Evolutionary conservation across 2,113 vertebrate species (phyloP), one percentile per base, ranked within the genome.

Genomic region (Scomber scombrus): DNA sequence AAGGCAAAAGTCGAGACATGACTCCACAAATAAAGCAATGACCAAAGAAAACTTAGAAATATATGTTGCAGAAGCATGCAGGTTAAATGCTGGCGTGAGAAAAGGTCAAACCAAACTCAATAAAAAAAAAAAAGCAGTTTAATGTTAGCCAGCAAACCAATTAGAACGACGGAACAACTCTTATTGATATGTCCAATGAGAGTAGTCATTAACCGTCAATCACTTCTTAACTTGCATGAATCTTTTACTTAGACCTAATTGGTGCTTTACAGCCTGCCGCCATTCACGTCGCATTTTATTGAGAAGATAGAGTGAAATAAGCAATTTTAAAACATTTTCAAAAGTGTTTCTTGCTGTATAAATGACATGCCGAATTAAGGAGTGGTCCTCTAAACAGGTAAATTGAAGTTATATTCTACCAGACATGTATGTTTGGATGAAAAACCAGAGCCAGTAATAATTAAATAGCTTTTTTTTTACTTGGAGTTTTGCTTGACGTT

Each of bases 1-100:
- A 93, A 91, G 93, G 90, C 93, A 94, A 93, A 93, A 93, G 92
- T 91, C 66, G 50, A 80, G 14, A 85, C 79, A 88, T 71, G 71
- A 80, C 67, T 63, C 19, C 12, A 50, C 19, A 43, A n/a, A 40
- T 26, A 57, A 4, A 2, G 6, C 1, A 19, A 9, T 1, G 49
- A 47, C 9, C 12, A 18, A 66, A 60, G 60, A 5, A n/a, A 43
- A 0, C 1, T 23, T 7, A 46, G 7, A 49, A 26, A 21, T 21
- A 1, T 5, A 57, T 5, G 5, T 10, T 26, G 31, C 43, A 71
- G 10, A 56, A 56, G 21, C 87, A 82, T 88, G 84, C 85, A 77
- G 55, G 13, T 31, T 26, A 11, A 54, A 61, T 18, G 56, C 49
- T 15, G 3, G 12, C 29, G 47, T 29, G 4, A 19, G 12, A 29